These are phyloP conservation scores for Nomada hirtipes DNA, from an alignment of 2,888 invertebrate species.

Conservation along the genomic window DNA sequence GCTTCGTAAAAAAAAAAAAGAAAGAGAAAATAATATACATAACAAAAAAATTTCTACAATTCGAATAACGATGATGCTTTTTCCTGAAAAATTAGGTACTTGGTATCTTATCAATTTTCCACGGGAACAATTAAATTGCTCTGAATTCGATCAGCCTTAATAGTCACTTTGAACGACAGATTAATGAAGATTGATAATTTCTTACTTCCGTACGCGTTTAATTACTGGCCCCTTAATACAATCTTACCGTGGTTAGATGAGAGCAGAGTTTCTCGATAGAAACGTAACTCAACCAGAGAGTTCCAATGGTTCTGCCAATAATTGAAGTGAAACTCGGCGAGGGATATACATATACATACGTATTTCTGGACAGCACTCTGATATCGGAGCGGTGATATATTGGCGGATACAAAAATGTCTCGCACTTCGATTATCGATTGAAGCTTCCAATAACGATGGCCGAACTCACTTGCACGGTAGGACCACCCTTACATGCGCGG, in stretches of 20 bases:
- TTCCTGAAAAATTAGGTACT: neutral
- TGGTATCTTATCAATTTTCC: too few relatives aligned
- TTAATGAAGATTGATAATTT: constrained; percentile 6
- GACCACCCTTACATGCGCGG: neutral
- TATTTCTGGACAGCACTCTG: constrained; percentile 33
- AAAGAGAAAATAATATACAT: neutral
- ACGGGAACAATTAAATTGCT: neutral
- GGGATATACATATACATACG: constrained; percentile 9
- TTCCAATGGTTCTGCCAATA: constrained; percentile 45
- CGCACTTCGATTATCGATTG: constrained; percentile 47
- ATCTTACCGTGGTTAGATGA: neutral
- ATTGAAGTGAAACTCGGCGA: constrained; percentile 45
- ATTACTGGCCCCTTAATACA: constrained; percentile 9
- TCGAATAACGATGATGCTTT: neutral
- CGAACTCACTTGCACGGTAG: constrained; percentile 10
- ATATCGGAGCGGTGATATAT: constrained; percentile 52
- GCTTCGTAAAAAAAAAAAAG: neutral
- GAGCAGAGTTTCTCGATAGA: constrained; percentile 6
- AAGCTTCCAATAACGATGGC: constrained; percentile 40
- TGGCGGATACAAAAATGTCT: constrained; percentile 55
- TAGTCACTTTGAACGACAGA: neutral
- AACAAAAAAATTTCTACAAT: neutral
- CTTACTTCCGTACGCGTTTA: constrained; percentile 7
- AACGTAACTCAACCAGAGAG: constrained; percentile 11
- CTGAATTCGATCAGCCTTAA: neutral